Base-by-base conservation (phyloP, 2,888 invertebrate genomes). In the Ellobium chinense region DNA sequence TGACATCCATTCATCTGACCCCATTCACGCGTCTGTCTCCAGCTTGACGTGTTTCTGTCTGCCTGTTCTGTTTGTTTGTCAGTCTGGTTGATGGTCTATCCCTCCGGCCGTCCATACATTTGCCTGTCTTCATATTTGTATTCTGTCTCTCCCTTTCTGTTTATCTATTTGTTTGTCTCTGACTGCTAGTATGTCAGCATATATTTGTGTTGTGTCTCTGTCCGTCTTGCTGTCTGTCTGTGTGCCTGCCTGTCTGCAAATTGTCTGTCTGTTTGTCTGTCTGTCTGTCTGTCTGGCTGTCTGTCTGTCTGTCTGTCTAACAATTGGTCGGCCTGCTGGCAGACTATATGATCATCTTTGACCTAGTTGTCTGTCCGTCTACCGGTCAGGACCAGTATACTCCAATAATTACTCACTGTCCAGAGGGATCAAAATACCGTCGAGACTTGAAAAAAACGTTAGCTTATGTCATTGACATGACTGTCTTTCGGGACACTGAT, bases 131-230 rank as follows among this genome's bases (percentile, higher is more conserved):
- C 9, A 12, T 12, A 46, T 46, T 18, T 46, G 18, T 46, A 7
- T 46, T n/a, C n/a, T 68, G 58, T 60, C 34, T 69, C 37, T 69
- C 36, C 36, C 60, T 39, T n/a, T 70, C 36, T 68, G 5, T 34
- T 24, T 63, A 27, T 65, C 34, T 58, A 46, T 46, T 18, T 46
- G 18, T 46, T 18, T 46, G 18, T 46, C 9, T 18, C 46, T 46
- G 18, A 7, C 46, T 46, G 46, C 46, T 46, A 12, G 46, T 18
- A 7, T 46, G 18, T 18, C 46, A 7, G 46, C 18, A 7, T 46
- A 18, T 46, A 7, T 18, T 18, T 46, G 9, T 18, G 46, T 18
- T 46, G 46, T 46, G 9, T 18, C 46, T 46, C 46, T 18, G 46
- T 46, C 46, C 18, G 46, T 46, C 46, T 46, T 7, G 7, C 46